Percentiles rank a stretch among this genome's conserved stretches.
phyloP scores from a whole-genome alignment of 2,797 vertebrate species.

The Lagorchestes hirsutus region DNA sequence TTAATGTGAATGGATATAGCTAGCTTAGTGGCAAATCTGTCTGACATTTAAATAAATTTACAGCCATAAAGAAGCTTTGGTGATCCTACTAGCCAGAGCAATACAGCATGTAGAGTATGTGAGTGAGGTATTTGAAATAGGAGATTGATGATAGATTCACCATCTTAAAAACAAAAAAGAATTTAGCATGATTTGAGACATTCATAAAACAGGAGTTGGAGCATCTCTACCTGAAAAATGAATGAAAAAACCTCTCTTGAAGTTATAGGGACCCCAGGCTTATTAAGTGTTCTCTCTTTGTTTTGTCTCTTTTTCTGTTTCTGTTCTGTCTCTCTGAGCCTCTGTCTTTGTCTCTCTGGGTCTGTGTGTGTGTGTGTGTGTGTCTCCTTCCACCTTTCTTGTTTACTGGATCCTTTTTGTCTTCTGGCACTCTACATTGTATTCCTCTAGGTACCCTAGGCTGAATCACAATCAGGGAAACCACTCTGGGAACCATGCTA shows the following conservation, averaged over 20 bases:
- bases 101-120: background rate
- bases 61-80: background rate
- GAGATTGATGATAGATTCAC: background rate
- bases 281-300: background rate
- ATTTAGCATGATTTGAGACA: background rate
- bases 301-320: background rate
- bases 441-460: background rate
- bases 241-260: background rate
- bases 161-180: background rate
- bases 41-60: background rate
- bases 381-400: background rate
- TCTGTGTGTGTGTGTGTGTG: too few relatives aligned
- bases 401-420: background rate
- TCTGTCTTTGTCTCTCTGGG: background rate
- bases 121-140: background rate
- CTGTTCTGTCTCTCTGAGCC: background rate
- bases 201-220: background rate
- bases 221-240: background rate
- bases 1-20: background rate
- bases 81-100: background rate
- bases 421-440: background rate
- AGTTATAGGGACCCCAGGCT: background rate
- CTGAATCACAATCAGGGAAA: background rate
- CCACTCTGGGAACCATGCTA: background rate
- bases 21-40: background rate